These are phyloP conservation scores for Anoplophora glabripennis DNA, from an alignment of 1,140 invertebrate genomes.

Conservation along the genomic window DNA sequence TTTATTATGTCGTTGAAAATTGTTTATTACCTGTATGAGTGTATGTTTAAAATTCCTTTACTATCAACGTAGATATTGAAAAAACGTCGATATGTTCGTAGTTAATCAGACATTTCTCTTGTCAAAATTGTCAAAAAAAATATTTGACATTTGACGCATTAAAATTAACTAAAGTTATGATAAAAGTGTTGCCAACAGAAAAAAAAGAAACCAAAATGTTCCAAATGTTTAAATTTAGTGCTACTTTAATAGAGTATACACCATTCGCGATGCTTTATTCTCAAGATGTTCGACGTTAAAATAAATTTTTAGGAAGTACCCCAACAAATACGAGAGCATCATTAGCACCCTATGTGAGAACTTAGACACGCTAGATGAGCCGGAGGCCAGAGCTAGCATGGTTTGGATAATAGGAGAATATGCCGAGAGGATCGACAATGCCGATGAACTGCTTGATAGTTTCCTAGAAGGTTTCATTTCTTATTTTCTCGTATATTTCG, in stretches of 20 bases:
- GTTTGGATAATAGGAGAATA: conserved; percentile 99
- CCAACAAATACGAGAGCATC: conserved; percentile 99
- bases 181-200: too few relatives aligned
- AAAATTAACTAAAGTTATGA: too few relatives aligned
- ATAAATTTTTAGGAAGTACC: conserved; percentile 78
- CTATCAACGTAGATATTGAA: too few relatives aligned
- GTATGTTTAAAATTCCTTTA: too few relatives aligned
- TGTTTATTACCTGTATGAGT: too few relatives aligned
- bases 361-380: conserved; percentile 97
- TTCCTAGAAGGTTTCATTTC: conserved; percentile 78
- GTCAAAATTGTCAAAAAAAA: too few relatives aligned
- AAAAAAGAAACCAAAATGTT: too few relatives aligned
- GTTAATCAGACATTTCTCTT: too few relatives aligned
- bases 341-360: conserved; percentile 99
- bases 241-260: background rate
- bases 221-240: too few relatives aligned
- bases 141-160: too few relatives aligned
- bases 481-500: background rate
- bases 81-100: too few relatives aligned
- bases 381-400: conserved; percentile 98
- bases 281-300: background rate
- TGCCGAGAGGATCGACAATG: conserved; percentile 99
- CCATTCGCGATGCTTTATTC: background rate
- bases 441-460: conserved; percentile 96
- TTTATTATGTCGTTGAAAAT: background rate